phyloP scores from a whole-genome alignment of 2,888 invertebrate species.

The Trissolcus japonicus region DNA sequence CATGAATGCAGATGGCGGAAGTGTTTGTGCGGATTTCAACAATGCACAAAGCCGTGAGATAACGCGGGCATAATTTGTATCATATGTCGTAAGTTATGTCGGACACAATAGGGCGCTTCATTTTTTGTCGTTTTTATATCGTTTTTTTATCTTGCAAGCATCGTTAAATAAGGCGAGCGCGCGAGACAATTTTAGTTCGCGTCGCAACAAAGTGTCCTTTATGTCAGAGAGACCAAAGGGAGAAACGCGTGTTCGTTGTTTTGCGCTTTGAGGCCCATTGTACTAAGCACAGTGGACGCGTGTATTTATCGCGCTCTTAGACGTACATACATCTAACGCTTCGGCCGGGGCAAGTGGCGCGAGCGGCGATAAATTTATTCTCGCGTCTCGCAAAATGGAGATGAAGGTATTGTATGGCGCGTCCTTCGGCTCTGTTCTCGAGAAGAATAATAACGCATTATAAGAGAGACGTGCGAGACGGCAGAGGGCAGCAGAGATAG shows the following conservation, averaged over 20 bases:
- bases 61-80: conserved; percentile 53
- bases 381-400: conserved; percentile 65
- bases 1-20: conserved; percentile 29
- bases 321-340: conserved; percentile 57
- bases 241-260: conserved; percentile 48
- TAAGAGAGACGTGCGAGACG: conserved; percentile 52
- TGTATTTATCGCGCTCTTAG: conserved; percentile 59
- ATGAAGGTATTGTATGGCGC: conserved; percentile 65
- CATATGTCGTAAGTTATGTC: conserved; percentile 55
- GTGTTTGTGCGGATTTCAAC: conserved; percentile 35
- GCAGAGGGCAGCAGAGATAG: conserved; percentile 36
- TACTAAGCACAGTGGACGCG: conserved; percentile 53
- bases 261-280: conserved; percentile 56
- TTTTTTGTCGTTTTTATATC: conserved; percentile 4
- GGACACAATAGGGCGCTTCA: conserved; percentile 46
- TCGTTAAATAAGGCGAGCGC: conserved; percentile 48
- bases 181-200: conserved; percentile 51
- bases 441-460: conserved; percentile 66
- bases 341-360: conserved; percentile 51
- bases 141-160: background rate
- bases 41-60: conserved; percentile 52
- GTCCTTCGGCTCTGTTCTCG: conserved; percentile 61
- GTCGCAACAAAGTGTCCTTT: conserved; percentile 58
- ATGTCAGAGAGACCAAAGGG: conserved; percentile 51
- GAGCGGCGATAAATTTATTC: conserved; percentile 62